Evolutionary conservation across 2,797 vertebrate genomes (phyloP).

Genomic region (Moxostoma hubbsi): DNA sequence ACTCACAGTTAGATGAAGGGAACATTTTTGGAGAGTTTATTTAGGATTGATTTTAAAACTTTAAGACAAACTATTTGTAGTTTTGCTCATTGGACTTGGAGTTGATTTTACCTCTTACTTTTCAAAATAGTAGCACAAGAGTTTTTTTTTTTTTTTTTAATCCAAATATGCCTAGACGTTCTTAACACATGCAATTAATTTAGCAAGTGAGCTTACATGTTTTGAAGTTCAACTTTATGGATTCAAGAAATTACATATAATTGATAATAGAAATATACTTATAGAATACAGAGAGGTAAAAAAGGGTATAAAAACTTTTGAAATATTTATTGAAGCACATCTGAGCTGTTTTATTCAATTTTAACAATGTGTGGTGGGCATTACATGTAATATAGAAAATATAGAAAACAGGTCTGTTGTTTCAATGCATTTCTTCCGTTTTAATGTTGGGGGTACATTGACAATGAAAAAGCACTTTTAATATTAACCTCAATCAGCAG

Average conservation of each 20-base stretch:
- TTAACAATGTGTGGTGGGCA: constrained; percentile 5
- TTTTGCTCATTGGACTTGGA: not conserved
- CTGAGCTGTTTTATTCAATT: not conserved
- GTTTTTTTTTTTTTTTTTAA: not conserved
- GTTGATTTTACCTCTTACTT: not conserved
- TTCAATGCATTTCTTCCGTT: not conserved
- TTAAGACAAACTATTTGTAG: not conserved
- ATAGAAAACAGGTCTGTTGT: not conserved
- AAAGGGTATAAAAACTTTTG: no score
- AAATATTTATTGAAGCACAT: no score
- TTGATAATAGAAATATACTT: no score
- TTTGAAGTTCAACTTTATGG: no score
- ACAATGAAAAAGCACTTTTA: not conserved
- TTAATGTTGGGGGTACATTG: not conserved
- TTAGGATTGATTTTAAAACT: not conserved
- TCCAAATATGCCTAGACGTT: not conserved
- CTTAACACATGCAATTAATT: not conserved
- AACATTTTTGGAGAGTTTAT: not conserved
- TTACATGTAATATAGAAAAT: not conserved
- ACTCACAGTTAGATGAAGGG: not conserved
- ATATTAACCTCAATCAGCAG: not conserved
- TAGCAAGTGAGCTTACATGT: no score
- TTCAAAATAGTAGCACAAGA: not conserved
- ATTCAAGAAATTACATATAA: no score
- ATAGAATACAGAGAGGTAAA: no score